Evolutionary conservation across 2,797 vertebrate genomes (phyloP), one percentile per base, ranked within the genome.

Genomic region (Trematomus bernacchii): DNA sequence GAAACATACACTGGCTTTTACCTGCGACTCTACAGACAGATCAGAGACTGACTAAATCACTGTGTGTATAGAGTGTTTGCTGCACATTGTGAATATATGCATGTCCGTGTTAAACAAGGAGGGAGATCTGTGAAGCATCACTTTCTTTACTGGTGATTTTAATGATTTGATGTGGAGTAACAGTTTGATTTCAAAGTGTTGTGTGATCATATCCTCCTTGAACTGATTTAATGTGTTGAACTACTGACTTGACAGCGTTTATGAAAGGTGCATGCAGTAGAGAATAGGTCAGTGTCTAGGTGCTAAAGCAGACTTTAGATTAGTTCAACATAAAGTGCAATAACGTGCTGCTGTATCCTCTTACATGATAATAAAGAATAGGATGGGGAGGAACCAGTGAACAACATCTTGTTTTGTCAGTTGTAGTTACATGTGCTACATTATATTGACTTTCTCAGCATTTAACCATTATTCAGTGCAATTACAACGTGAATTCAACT

Each of bases 261-360:
- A 27, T 46, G 33, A 30, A 1, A 23, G 46, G 60, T 75, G 72
- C 47, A 40, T 37, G 70, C 54, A 62, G 48, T 48, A 65, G 50
- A 50, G 27, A 51, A 21, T 42, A 54, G 62, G 48, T 33, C n/a
- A 3, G 4, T 16, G 70, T 64, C 1, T 50, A 46, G 60, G 14
- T 55, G 30, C 47, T 19, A 30, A 42, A 55, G 66, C 58, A 53
- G 62, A 63, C 43, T 54, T 52, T 15, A 16, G 11, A 64, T 67
- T 48, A 67, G 62, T 77, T 76, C 37, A 68, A 59, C 30, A 61
- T 40, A 9, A 79, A 77, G 88, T 90, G 86, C 88, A 91, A 90
- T 85, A 88, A 79, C 27, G 12, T 60, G 68, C 42, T 55, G 33
- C 33, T 9, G 33, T 37, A 37, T 27, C 33, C 33, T 37, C 33